phyloP scores from a whole-genome alignment of 2,113 vertebrate species.

The Barnardius zonarius region DNA sequence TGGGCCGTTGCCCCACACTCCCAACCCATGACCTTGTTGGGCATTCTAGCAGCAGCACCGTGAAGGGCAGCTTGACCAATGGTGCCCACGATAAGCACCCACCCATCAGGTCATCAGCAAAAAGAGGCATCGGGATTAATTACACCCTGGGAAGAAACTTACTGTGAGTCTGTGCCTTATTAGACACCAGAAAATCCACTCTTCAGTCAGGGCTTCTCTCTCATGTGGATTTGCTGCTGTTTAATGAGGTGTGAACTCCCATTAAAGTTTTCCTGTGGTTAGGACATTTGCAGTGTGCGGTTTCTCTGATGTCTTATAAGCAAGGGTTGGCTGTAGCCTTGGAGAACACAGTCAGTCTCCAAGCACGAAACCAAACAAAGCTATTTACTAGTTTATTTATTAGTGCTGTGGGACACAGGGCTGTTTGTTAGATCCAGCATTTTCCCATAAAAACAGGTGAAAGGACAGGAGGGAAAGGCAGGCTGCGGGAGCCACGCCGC shows the following conservation, averaged over 20 bases:
- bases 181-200: conserved; percentile 3
- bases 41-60: fast-evolving
- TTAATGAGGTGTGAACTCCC: not conserved
- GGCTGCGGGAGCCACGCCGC: not conserved
- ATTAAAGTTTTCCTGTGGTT: not conserved
- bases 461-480: not conserved
- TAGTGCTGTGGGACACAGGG: not conserved
- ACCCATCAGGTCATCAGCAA: not conserved
- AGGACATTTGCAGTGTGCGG: not conserved
- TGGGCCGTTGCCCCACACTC: fast-evolving
- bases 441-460: not conserved
- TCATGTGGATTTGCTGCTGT: not conserved
- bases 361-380: not conserved
- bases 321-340: not conserved
- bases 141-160: not conserved
- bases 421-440: not conserved
- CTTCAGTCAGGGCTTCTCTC: not conserved
- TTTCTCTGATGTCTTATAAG: conserved; percentile 17
- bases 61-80: not conserved
- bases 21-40: not conserved
- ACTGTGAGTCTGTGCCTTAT: not conserved
- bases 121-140: not conserved
- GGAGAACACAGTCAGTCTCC: not conserved
- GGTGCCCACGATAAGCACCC: not conserved
- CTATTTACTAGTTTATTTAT: not conserved